These are phyloP conservation scores for Pachydiplax longipennis DNA, from an alignment of 2,888 invertebrate species.

Conservation along the genomic window DNA sequence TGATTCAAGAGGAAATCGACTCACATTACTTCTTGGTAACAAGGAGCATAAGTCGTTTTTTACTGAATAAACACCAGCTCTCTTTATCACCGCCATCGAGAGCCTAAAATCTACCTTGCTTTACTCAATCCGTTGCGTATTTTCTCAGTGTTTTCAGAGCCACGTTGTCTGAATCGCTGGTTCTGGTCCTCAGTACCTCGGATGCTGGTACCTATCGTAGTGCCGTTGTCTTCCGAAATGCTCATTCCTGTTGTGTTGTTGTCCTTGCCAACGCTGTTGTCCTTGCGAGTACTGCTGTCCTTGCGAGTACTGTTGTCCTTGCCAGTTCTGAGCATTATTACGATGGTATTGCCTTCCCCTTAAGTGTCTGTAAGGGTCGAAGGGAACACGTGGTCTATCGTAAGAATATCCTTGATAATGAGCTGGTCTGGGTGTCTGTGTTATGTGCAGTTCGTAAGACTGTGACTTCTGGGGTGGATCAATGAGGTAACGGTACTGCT, in stretches of 20 bases:
- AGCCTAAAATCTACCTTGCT: too few species aligned
- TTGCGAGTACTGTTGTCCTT: neutral
- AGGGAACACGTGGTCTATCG: neutral
- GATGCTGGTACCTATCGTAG: neutral
- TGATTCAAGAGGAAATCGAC: too few species aligned
- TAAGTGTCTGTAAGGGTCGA: neutral
- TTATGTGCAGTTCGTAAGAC: constrained; percentile 4
- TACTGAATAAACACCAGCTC: too few species aligned
- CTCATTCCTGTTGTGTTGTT: neutral
- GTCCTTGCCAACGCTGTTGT: neutral
- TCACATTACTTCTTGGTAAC: too few species aligned
- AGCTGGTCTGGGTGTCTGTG: neutral
- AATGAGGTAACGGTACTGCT: constrained; percentile 37
- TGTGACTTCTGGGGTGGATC: constrained; percentile 46
- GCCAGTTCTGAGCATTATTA: neutral
- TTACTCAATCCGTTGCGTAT: too few species aligned
- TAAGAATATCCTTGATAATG: neutral
- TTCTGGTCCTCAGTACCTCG: neutral
- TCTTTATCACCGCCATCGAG: too few species aligned
- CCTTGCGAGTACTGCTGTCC: neutral
- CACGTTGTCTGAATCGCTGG: too few species aligned
- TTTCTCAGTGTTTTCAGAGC: too few species aligned
- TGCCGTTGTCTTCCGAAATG: neutral
- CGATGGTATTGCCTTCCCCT: neutral
- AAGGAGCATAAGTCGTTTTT: too few species aligned